These are phyloP conservation scores for Cyanoderma ruficeps DNA, from an alignment of 2,113 vertebrate species.

Conservation along the genomic window DNA sequence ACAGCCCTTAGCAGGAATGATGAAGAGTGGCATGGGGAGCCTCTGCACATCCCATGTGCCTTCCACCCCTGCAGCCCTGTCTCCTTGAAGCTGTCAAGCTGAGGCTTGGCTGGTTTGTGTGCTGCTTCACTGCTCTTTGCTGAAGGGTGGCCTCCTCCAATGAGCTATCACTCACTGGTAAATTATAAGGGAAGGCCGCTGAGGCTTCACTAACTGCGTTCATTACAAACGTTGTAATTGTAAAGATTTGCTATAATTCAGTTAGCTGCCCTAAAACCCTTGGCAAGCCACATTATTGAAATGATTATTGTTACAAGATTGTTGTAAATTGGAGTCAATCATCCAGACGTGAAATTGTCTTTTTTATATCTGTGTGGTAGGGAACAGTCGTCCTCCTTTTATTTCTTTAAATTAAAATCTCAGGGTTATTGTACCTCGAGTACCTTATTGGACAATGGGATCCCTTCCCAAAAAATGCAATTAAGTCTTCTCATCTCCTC, in stretches of 20 bases:
- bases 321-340: constrained; percentile 69
- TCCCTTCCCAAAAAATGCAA: neutral
- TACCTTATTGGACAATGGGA: neutral
- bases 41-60: neutral
- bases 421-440: neutral
- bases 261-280: constrained; percentile 68
- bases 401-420: constrained; percentile 46
- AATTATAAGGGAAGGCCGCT: constrained; percentile 63
- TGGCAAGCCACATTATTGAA: constrained; percentile 56
- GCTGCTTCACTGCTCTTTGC: constrained; percentile 69
- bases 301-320: constrained; percentile 68
- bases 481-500: neutral
- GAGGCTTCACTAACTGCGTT: constrained; percentile 65
- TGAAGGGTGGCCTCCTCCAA: constrained; percentile 58
- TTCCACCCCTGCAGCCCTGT: neutral
- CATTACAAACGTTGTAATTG: constrained; percentile 67
- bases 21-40: fast-evolving
- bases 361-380: constrained; percentile 30
- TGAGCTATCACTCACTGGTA: constrained; percentile 58
- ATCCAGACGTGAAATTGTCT: constrained; percentile 57
- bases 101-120: constrained; percentile 52
- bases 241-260: constrained; percentile 71
- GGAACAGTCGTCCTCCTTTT: constrained; percentile 15
- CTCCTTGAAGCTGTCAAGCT: constrained; percentile 1
- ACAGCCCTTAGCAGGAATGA: neutral